A percentile compares a stretch with the other conserved stretches of the same genome.
Conservation (phyloP, 1,140 invertebrate genomes). For the Mesaphorura yosii region DNA sequence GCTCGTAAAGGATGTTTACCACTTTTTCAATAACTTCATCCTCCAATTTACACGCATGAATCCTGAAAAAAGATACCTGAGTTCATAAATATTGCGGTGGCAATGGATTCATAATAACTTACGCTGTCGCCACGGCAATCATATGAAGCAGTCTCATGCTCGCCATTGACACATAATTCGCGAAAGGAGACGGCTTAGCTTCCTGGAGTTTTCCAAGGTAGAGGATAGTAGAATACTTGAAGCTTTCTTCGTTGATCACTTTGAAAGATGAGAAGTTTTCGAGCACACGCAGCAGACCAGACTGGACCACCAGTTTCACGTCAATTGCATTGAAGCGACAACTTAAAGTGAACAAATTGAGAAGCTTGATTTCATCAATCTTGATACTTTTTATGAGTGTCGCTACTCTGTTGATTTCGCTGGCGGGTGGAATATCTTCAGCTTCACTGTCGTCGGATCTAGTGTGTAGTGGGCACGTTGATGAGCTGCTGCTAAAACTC, state of each 20-base stretch:
- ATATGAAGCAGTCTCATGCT: slow-evolving; percentile 44
- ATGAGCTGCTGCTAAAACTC: background rate
- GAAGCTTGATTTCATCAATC: slow-evolving; percentile 33
- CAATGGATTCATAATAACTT: slow-evolving; percentile 9
- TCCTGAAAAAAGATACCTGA: slow-evolving; percentile 33
- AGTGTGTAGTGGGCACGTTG: background rate
- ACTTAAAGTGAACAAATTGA: slow-evolving; percentile 48
- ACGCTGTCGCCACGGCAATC: slow-evolving; percentile 41
- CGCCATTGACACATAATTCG: slow-evolving; percentile 34
- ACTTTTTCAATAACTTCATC: slow-evolving; percentile 38
- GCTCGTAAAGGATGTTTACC: slow-evolving; percentile 39
- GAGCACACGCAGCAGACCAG: slow-evolving; percentile 44
- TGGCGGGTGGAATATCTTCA: background rate
- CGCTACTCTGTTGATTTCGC: background rate
- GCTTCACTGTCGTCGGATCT: background rate
- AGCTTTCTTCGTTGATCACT: background rate
- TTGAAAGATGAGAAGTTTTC: slow-evolving; percentile 35
- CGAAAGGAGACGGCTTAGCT: slow-evolving; percentile 18
- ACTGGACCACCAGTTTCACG: slow-evolving; percentile 46
- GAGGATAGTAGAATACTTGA: background rate
- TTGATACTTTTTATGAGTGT: too few species aligned
- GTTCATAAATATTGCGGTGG: background rate
- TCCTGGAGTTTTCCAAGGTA: background rate
- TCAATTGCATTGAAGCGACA: slow-evolving; percentile 46
- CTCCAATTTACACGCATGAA: slow-evolving; percentile 42